These are phyloP conservation scores for Drosophila quadrilineata DNA, from an alignment of 1,140 invertebrate species.

Conservation along the genomic window DNA sequence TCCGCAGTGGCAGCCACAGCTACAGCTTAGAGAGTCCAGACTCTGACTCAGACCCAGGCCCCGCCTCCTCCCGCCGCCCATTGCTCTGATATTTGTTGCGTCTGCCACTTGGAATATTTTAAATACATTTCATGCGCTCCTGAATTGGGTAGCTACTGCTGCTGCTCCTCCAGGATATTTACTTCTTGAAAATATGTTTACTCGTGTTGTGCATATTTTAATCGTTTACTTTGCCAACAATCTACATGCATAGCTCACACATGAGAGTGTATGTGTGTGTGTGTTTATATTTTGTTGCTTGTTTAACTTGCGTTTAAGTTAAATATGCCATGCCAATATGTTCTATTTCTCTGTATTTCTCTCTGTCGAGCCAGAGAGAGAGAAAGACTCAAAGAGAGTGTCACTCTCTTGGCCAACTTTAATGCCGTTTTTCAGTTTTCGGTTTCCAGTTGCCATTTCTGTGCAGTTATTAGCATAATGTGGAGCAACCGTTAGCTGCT, in stretches of 20 bases:
- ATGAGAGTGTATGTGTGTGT: background rate
- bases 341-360: background rate
- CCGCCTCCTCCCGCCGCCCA: background rate
- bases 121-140: slow-evolving; percentile 81
- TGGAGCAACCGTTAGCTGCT: slow-evolving; percentile 4
- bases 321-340: slow-evolving; percentile 68
- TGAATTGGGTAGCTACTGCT: slow-evolving; percentile 51
- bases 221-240: slow-evolving; percentile 76
- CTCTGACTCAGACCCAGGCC: slow-evolving; percentile 8
- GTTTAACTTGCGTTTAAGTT: slow-evolving; percentile 76
- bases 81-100: slow-evolving; percentile 3
- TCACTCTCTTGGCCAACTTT: slow-evolving; percentile 19
- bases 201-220: slow-evolving; percentile 81
- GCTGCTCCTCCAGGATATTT: slow-evolving; percentile 75
- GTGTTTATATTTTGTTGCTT: slow-evolving; percentile 35
- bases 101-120: slow-evolving; percentile 80
- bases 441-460: too few relatives aligned
- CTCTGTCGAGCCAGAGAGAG: background rate
- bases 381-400: too few relatives aligned
- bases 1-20: background rate
- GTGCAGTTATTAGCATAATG: slow-evolving; percentile 35
- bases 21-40: background rate
- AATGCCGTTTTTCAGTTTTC: too few relatives aligned
- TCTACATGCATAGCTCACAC: slow-evolving; percentile 1
- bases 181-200: slow-evolving; percentile 81